Conservation (phyloP, 2,888 invertebrate species). For the Rhabditoides inermis region DNA sequence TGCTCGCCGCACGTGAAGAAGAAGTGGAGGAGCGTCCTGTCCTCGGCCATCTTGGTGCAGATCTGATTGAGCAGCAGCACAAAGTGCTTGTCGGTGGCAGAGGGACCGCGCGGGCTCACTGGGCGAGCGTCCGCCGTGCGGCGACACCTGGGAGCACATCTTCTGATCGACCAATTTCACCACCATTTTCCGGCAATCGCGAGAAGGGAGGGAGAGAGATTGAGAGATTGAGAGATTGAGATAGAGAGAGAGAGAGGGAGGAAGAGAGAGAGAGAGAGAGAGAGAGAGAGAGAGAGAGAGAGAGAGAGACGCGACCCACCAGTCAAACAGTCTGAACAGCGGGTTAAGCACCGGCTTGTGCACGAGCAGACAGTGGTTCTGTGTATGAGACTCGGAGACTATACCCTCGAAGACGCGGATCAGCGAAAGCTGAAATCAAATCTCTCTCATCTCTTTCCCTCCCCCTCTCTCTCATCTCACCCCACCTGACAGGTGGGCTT, state of each 20-base stretch:
- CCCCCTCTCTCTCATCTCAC: too few species aligned
- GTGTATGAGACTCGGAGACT: conserved; percentile 28
- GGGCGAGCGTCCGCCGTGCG: background rate
- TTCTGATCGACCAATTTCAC: too few species aligned
- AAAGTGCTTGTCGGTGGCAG: conserved; percentile 40
- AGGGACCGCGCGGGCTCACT: too few species aligned
- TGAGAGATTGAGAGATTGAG: too few species aligned
- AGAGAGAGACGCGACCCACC: too few species aligned
- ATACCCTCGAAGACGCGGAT: conserved; percentile 32
- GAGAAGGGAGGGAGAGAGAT: too few species aligned
- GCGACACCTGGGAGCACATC: background rate
- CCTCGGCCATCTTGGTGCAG: conserved; percentile 43
- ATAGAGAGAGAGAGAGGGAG: too few species aligned
- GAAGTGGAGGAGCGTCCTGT: conserved; percentile 46
- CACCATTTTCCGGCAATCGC: too few species aligned
- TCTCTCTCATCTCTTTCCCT: too few species aligned
- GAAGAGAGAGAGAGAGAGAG: too few species aligned
- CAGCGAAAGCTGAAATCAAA: conserved; percentile 14
- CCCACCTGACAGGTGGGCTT: conserved; percentile 35
- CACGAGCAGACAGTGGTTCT: conserved; percentile 62
- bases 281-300: too few species aligned
- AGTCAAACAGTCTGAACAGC: conserved; percentile 53
- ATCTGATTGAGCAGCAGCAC: conserved; percentile 49
- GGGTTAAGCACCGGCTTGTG: conserved; percentile 83
- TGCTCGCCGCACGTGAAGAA: conserved; percentile 37